A percentile compares a stretch with the other conserved stretches of the same genome.
Evolutionary conservation across 2,113 vertebrate genomes (phyloP).

Genomic region (Aepyceros melampus): DNA sequence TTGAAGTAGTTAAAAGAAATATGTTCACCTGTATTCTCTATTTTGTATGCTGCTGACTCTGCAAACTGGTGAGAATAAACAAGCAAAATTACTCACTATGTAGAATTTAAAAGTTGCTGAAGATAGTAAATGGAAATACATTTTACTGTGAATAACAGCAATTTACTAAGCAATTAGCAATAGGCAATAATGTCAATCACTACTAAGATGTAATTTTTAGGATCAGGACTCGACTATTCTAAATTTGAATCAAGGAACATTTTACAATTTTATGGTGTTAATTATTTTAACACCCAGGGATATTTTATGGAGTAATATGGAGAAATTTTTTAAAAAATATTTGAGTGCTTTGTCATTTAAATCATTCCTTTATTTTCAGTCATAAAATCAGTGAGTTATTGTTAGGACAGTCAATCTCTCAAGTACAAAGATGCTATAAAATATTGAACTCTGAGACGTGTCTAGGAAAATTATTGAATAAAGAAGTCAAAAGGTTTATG

Average conservation of each 20-base stretch:
- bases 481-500: background rate
- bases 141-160: background rate
- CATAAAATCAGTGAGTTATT: background rate
- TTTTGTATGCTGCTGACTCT: background rate
- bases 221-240: background rate
- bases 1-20: background rate
- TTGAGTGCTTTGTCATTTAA: background rate
- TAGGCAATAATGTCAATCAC: background rate
- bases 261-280: background rate
- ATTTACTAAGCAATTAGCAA: background rate
- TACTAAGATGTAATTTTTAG: background rate
- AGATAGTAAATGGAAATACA: background rate
- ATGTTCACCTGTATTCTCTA: background rate
- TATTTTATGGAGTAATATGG: background rate
- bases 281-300: background rate
- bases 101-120: background rate
- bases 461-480: conserved; percentile 36
- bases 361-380: background rate
- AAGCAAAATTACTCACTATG: background rate
- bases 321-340: background rate
- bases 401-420: background rate
- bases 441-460: background rate
- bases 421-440: background rate
- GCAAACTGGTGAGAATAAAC: background rate
- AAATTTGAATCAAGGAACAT: background rate